Base-by-base conservation (phyloP, 2,797 vertebrate genomes). In the Prunella strophiata region DNA sequence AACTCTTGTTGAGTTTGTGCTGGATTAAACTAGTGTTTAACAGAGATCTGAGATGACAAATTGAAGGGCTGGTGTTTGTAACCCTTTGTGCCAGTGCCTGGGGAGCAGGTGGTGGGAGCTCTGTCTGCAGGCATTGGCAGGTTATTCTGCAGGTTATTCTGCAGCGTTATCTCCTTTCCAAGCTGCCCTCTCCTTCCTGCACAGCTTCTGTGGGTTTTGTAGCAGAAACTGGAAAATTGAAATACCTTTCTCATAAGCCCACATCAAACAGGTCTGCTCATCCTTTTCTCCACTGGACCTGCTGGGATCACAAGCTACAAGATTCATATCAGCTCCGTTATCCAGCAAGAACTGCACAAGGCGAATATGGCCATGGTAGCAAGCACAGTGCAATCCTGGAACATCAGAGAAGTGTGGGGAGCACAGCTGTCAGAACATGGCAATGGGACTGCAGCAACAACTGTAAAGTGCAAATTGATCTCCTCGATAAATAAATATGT, bases 191-290 rank as follows among this genome's bases (percentile, higher is more conserved):
- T 88, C 86, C 74, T 93, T 76, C 84, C 70, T 43, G 67, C 48
- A n/a, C 29, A 11, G 42, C 50, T 62, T 71, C 78, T 73, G 15
- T 18, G 58, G 78, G 34, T 85, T 88, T 68, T 68, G 66, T 29
- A 45, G 34, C 50, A 91, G 80, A 95, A 84, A 89, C 5, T 5
- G 27, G 43, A 66, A 73, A 77, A 93, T 5, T 68, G n/a, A 72
- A 57, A 59, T 97, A 99, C 99, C 99, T 99, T 99, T 99, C 92
- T 99, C 99, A 90, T 99, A 99, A 54, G 99, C 99, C 99, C 99
- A 99, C 99, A 99, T 99, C 93, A 99, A 97, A 89, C 99, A 99
- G 5, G 99, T 99, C 97, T 99, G 99, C 91, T 99, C 99, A 15
- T 99, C 99, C 94, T 99, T 99, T 92, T 99, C 99, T 43, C 99